Base-by-base conservation (phyloP, 2,113 vertebrate species). In the Saguinus imperator region DNA sequence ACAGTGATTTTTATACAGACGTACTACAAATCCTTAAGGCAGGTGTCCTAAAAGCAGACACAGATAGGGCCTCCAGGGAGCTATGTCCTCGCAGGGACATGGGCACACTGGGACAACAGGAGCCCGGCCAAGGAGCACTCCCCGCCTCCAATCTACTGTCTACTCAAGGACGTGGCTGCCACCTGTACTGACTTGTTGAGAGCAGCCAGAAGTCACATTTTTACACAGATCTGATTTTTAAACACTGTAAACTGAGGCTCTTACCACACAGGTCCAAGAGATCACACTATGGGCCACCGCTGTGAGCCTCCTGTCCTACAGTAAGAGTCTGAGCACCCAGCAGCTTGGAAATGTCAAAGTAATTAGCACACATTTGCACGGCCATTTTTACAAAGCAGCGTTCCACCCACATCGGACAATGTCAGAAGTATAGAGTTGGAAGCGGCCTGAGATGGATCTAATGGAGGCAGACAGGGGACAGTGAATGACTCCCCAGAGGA, bases 281-380 rank as follows among this genome's bases (percentile, higher is more conserved):
- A 43, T n/a, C 25, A 8, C 0, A 35, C 57, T 9, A 8, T 0
- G 0, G 20, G 35, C 17, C 77, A 68, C n/a, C 35, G 52, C 72
- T 52, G 20, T 10, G 14, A 73, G 48, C 5, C 4, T 52, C 20
- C 27, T 13, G 32, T 20, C 58, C 13, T 27, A 1, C 50, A 58
- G 87, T 75, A 16, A 7, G 11, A 79, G 12, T 2, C 70, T 55
- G 14, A 45, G 4, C 14, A 6, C 40, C 29, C 17, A 23, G 58
- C 40, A 76, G 68, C 50, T 12, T 6, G 29, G 3, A 73, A 84
- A 70, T 1, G 25, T 27, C 87, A 61, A 48, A 6, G 7, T 18
- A 81, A n/a, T 17, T 1, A 35, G 52, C 40, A 81, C 52, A 61
- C 0, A 13, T 2, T 0, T 1, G 0, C 37, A 52, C 1, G 2